Evolutionary conservation across 2,888 invertebrate species (phyloP).

Genomic region (Lithosia quadra): DNA sequence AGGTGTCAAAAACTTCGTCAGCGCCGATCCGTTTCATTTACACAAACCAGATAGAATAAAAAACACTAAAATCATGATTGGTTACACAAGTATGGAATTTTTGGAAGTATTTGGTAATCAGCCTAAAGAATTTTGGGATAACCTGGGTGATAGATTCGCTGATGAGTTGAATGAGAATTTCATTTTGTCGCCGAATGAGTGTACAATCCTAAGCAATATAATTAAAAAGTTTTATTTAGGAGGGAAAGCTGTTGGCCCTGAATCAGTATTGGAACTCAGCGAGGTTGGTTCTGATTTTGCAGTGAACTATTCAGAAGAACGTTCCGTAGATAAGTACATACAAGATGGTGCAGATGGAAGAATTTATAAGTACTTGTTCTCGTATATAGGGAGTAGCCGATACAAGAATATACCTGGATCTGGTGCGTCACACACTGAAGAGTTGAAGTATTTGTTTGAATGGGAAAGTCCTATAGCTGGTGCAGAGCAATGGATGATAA

Average conservation of each 20-base stretch:
- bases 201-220: slow-evolving; percentile 40
- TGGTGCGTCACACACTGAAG: slow-evolving; percentile 63
- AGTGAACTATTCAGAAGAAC: slow-evolving; percentile 57
- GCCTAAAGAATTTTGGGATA: slow-evolving; percentile 42
- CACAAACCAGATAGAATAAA: slow-evolving; percentile 43
- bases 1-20: slow-evolving; percentile 55
- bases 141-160: slow-evolving; percentile 29
- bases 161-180: slow-evolving; percentile 34
- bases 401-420: slow-evolving; percentile 54
- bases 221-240: slow-evolving; percentile 57
- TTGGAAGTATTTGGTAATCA: slow-evolving; percentile 52
- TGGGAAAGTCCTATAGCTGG: slow-evolving; percentile 36
- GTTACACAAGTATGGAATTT: slow-evolving; percentile 65
- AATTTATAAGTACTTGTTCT: slow-evolving; percentile 62
- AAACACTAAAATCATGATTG: slow-evolving; percentile 58
- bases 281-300: slow-evolving; percentile 60
- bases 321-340: slow-evolving; percentile 59
- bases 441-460: slow-evolving; percentile 59
- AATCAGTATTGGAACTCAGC: slow-evolving; percentile 51
- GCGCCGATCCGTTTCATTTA: slow-evolving; percentile 53
- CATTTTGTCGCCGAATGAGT: slow-evolving; percentile 27
- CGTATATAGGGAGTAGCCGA: slow-evolving; percentile 56
- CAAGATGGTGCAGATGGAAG: slow-evolving; percentile 41
- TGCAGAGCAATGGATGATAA: slow-evolving; percentile 57
- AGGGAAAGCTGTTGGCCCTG: slow-evolving; percentile 47